phyloP scores from a whole-genome alignment of 2,888 invertebrate genomes.

The Acrobeloides nanus region DNA sequence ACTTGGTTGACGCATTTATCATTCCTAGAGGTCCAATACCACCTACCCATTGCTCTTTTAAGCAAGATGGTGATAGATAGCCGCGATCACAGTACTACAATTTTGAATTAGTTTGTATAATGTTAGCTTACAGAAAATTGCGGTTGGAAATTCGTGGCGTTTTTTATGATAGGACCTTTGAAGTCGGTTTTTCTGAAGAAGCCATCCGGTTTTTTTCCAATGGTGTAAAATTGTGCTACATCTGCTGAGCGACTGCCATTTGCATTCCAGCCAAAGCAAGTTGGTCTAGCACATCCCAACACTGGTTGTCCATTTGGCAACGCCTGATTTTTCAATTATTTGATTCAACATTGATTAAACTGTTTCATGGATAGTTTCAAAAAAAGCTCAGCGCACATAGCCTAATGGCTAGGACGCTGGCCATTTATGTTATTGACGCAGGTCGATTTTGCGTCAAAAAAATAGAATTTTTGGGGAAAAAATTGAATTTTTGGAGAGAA shows the following conservation, averaged over 20 bases:
- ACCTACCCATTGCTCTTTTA: slow-evolving; percentile 45
- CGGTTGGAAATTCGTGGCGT: slow-evolving; percentile 17
- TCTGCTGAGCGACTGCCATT: slow-evolving; percentile 28
- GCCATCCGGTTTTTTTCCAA: slow-evolving; percentile 17
- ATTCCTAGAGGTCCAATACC: slow-evolving; percentile 20
- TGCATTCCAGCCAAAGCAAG: slow-evolving; percentile 39
- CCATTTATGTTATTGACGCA: no score
- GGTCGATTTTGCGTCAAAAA: background rate
- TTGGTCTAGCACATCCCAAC: slow-evolving; percentile 38
- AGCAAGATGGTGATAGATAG: no score
- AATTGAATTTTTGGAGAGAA: no score
- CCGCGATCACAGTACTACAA: no score
- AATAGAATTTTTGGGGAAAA: background rate
- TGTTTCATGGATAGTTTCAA: background rate
- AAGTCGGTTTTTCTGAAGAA: slow-evolving; percentile 17
- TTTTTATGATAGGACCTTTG: slow-evolving; percentile 13
- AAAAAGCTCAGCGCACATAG: no score
- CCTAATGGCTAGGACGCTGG: no score
- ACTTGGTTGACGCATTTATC: slow-evolving; percentile 2
- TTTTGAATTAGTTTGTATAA: background rate
- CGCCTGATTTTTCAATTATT: slow-evolving; percentile 8
- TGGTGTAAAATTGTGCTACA: slow-evolving; percentile 34
- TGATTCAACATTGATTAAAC: slow-evolving; percentile 8
- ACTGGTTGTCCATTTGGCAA: slow-evolving; percentile 26
- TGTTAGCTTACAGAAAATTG: slow-evolving; percentile 17